Evolutionary conservation across 1,140 invertebrate species (phyloP).

Genomic region (Artemia franciscana): DNA sequence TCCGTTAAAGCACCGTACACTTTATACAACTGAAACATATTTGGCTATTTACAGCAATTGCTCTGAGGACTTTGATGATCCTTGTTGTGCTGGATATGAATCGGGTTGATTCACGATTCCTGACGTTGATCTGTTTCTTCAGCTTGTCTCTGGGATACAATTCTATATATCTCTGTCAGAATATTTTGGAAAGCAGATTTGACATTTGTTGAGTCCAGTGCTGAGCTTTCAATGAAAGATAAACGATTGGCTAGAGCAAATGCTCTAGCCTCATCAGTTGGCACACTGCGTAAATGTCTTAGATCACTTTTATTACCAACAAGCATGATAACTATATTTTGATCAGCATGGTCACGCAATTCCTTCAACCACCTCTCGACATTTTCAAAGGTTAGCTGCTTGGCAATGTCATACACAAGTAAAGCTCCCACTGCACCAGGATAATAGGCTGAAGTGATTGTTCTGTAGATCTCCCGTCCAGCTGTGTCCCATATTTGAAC

Average conservation of each 20-base stretch:
- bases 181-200: conserved; percentile 99
- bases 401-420: conserved; percentile 94
- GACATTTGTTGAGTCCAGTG: conserved; percentile 97
- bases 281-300: conserved; percentile 89
- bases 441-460: conserved; percentile 93
- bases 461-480: conserved; percentile 96
- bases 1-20: too few relatives aligned
- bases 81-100: conserved; percentile 19
- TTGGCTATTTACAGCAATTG: conserved; percentile 14
- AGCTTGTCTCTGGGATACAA: conserved; percentile 34
- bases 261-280: conserved; percentile 89
- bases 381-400: conserved; percentile 98
- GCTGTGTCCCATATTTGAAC: conserved; percentile 99
- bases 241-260: conserved; percentile 93
- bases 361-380: conserved; percentile 95
- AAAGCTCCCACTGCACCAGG: conserved; percentile 84
- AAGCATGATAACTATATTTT: conserved; percentile 94
- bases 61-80: conserved; percentile 13
- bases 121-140: conserved; percentile 23
- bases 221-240: conserved; percentile 98
- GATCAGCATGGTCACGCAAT: conserved; percentile 77
- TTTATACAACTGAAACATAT: too few relatives aligned
- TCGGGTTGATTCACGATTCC: conserved; percentile 18
- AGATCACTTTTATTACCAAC: conserved; percentile 96
- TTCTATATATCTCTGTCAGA: conserved; percentile 54